Evolutionary conservation across 2,797 vertebrate species (phyloP), one percentile per base, ranked within the genome.

Genomic region (Catostomus latipinnis): DNA sequence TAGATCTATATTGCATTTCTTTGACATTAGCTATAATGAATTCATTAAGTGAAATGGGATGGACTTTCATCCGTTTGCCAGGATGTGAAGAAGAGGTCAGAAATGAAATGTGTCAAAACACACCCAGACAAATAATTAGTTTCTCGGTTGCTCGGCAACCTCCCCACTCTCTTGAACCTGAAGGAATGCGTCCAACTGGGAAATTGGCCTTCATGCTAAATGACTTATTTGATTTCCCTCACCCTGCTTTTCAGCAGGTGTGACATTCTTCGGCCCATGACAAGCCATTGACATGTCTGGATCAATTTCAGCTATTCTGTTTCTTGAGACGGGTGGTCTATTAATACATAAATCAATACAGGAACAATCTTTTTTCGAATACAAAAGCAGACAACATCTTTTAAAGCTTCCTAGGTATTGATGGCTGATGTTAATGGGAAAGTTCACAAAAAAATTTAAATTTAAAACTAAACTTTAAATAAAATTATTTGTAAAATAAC

Each of bases 161-260:
- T 82, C 81, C 54, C 13, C 56, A 60, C 67, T 74, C 80, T 34
- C 12, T 12, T 82, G 61, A 78, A 74, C 73, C 68, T 16, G 11
- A 71, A 76, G 77, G 60, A 77, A 75, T 48, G 49, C 9, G 6
- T 65, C 54, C 57, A 70, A 12, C 57, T 50, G 68, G 76, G 67
- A 81, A 86, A 82, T 84, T 53, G 71, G 67, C 62, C 71, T 22
- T 45, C 13, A n/a, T 66, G 78, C 79, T 84, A 84, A 86, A 76
- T 79, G 83, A 79, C 83, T 82, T 69, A 72, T 81, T 81, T 61
- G 78, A 84, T 84, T 82, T 74, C 49, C 66, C 68, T 78, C 57
- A 9, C 16, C 62, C 22, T 0, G 16, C n/a, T 71, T 68, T 65
- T 80, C 73, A 69, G 78, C 74, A 76, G 70, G 68, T 56, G 16